Evolutionary conservation across 1,140 invertebrate species (phyloP), one percentile per base, ranked within the genome.

Genomic region (Magallana ariakensis): DNA sequence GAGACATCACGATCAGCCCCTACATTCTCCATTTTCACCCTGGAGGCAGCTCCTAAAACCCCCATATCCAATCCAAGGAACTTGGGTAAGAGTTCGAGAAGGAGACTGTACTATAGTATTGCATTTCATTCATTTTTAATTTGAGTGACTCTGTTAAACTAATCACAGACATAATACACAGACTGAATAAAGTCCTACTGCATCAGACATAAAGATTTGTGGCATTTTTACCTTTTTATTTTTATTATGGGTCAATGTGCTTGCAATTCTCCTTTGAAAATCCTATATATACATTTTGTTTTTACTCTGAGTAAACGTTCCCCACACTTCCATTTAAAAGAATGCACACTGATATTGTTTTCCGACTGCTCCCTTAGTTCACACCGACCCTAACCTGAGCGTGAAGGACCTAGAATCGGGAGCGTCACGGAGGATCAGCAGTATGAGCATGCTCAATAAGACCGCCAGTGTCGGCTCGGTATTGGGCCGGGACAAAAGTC

Each of bases 381-480:
- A 82, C 54, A 55, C 16, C 2, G 80, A 82, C 16, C 16, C 46
- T 54, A 82, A 54, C 46, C 80, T 56, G 80, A 92, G 92, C 22
- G 90, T 91, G 11, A 60, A 75, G 66, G 89, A 90, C 33, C 83
- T 57, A 10, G 85, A 86, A 33, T 26, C 75, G 0, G 53, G 87
- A 15, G 84, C 90, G 0, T 93, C 93, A 16, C 90, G 94, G 9
- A 88, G 93, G 13, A 94, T 94, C 86, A 94, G 94, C 90, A 93
- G 92, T 87, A 93, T 94, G 92, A 94, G 93, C 82, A 93, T 91
- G 16, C 92, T 94, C 82, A 92, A 93, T 89, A 89, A 91, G 55
- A 92, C 93, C 0, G 86, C 92, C n/a, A 94, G 93, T 84, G 89
- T 93, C 16, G 93, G 93, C 54, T 94, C 93, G 7, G 93, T 93